Evolutionary conservation across 2,113 vertebrate species (phyloP), one percentile per base, ranked within the genome.

Genomic region (Sinocyclocheilus rhinocerous): DNA sequence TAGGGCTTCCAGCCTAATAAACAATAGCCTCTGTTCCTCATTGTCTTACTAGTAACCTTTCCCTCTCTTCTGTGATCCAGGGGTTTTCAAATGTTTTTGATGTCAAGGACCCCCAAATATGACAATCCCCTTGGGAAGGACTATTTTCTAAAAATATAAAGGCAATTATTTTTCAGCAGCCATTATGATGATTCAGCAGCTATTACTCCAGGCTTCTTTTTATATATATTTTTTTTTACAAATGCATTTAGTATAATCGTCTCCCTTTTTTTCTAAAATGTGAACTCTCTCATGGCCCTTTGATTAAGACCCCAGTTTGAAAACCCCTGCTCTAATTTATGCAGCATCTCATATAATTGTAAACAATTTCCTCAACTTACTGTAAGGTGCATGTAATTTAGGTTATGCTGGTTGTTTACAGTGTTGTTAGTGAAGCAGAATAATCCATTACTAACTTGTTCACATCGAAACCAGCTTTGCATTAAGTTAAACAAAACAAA

Each of bases 401-500:
- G 9, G 69, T 11, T 2, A 22, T 42, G 18, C 18, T 39, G 33
- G 36, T 72, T 69, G 26, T 18, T 70, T 72, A 72, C 36, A n/a
- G 10, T 72, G 12, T 75, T 48, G 72, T 24, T 48, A 24, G 39
- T 75, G 11, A 75, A 75, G 72, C 42, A 76, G 72, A 48, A 16
- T 50, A 76, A 76, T 16, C 42, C 18, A 42, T 42, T 22, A 16
- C 22, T 48, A 8, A 24, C 24, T 15, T 15, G 10, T 15, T 12
- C 72, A 24, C 72, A 48, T 48, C 6, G n/a, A 76, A 75, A 48
- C 39, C 39, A 75, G 12, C 22, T 48, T 48, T 45, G 22, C 72
- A 75, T 48, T 75, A 73, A n/a, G 42, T 48, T 24, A 75, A 24
- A 75, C 2, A 75, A 75, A 75, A 48, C 22, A 75, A 75, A 48